Evolutionary conservation across 2,888 invertebrate genomes (phyloP).

Genomic region (Ormyrus thymus): DNA sequence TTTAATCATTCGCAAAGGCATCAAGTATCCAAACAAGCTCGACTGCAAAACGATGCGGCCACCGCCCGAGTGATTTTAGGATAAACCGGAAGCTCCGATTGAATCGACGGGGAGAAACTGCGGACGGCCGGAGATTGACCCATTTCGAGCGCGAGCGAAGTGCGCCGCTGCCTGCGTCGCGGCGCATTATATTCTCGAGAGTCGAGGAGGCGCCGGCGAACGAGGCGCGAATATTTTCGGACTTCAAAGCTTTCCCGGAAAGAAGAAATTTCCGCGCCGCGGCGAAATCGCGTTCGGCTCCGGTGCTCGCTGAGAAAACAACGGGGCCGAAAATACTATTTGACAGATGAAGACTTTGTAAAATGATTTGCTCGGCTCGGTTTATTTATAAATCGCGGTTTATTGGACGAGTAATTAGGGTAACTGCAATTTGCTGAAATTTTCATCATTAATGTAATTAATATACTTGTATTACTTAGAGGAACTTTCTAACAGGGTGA

Average conservation of each 20-base stretch:
- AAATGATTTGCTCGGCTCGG: too few species aligned
- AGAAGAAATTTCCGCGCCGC: background rate
- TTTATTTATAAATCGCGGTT: too few species aligned
- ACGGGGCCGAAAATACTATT: background rate
- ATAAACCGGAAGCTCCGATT: constrained; percentile 17
- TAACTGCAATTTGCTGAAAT: too few species aligned
- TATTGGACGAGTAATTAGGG: too few species aligned
- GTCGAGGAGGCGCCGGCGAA: background rate
- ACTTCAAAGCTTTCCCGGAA: constrained; percentile 35
- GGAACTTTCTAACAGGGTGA: constrained; percentile 14
- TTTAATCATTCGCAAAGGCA: too few species aligned
- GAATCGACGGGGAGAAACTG: background rate
- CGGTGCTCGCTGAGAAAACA: constrained; percentile 11
- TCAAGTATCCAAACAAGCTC: too few species aligned
- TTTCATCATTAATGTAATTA: constrained; percentile 3
- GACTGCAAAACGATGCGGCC: too few species aligned
- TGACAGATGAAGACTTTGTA: background rate
- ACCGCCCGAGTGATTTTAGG: background rate
- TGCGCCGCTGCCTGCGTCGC: constrained; percentile 7
- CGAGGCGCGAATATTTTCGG: constrained; percentile 38
- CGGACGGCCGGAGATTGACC: constrained; percentile 24
- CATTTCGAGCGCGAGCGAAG: constrained; percentile 35
- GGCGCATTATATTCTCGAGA: background rate
- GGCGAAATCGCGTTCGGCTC: background rate
- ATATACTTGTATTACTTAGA: background rate